phyloP scores from a whole-genome alignment of 2,888 invertebrate genomes.

The Cerastoderma edule region DNA sequence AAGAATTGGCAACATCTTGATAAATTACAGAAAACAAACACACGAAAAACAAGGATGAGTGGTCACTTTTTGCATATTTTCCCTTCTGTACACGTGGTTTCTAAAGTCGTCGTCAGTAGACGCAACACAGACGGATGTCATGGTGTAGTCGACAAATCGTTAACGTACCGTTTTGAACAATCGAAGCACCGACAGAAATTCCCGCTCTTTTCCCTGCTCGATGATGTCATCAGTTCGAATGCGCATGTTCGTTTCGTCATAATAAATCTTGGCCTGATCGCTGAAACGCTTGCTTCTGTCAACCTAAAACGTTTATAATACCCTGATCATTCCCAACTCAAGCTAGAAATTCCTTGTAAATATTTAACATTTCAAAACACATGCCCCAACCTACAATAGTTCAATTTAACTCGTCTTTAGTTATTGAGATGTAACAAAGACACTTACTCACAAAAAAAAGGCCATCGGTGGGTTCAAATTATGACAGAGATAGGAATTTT shows the following conservation, averaged over 20 bases:
- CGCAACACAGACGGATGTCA: not conserved
- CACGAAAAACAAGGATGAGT: not conserved
- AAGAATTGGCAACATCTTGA: not conserved
- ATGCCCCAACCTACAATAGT: not conserved
- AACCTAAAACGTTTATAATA: conserved; percentile 20
- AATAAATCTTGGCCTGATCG: conserved; percentile 14
- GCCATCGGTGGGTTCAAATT: not conserved
- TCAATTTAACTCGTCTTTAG: not conserved
- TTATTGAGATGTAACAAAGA: not conserved
- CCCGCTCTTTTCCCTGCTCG: conserved; percentile 28
- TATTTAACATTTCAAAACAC: not conserved
- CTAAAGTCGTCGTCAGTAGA: too few relatives aligned
- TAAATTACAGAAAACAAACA: not conserved
- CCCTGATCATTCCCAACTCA: not conserved
- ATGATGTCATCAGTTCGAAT: conserved; percentile 30
- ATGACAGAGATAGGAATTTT: too few relatives aligned
- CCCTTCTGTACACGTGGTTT: too few relatives aligned
- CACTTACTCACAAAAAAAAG: not conserved
- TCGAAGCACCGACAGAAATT: conserved; percentile 30
- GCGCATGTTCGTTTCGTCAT: conserved; percentile 37
- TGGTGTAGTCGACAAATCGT: not conserved
- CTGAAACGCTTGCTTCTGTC: conserved; percentile 32
- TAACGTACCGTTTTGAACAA: conserved; percentile 20
- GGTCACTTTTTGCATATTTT: too few relatives aligned
- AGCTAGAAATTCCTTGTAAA: not conserved